Evolutionary conservation across 1,140 invertebrate genomes (phyloP).

Genomic region (Drosophila sproati): DNA sequence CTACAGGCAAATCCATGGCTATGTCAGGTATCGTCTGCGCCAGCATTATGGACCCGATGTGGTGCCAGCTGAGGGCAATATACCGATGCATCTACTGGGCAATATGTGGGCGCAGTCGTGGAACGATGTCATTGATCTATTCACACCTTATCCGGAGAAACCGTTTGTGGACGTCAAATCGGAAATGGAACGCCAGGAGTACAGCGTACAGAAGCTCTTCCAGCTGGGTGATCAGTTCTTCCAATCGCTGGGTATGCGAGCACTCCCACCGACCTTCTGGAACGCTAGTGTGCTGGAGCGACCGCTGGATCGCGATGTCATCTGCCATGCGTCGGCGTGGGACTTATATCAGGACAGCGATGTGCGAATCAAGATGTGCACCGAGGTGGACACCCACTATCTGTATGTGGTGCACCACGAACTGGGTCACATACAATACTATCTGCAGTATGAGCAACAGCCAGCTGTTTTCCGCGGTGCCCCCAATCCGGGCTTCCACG

Average conservation of each 20-base stretch:
- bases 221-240: conserved; percentile 93
- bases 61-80: conserved; percentile 71
- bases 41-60: conserved; percentile 84
- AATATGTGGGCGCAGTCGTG: conserved; percentile 93
- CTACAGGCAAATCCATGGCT: conserved; percentile 88
- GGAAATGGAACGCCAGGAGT: conserved; percentile 80
- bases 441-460: conserved; percentile 89
- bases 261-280: conserved; percentile 93
- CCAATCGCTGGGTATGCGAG: conserved; percentile 91
- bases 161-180: conserved; percentile 87
- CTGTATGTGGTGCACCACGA: conserved; percentile 91
- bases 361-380: conserved; percentile 92
- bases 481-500: conserved; percentile 92
- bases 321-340: conserved; percentile 92
- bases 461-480: conserved; percentile 88
- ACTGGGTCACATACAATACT: conserved; percentile 92
- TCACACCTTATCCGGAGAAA: conserved; percentile 88
- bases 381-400: conserved; percentile 88
- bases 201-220: conserved; percentile 84
- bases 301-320: conserved; percentile 87
- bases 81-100: conserved; percentile 84
- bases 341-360: conserved; percentile 89
- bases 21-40: conserved; percentile 86
- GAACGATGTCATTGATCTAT: conserved; percentile 89
- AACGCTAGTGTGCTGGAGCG: conserved; percentile 90